phyloP scores from a whole-genome alignment of 2,888 invertebrate genomes.

The Sesamia inferens region DNA sequence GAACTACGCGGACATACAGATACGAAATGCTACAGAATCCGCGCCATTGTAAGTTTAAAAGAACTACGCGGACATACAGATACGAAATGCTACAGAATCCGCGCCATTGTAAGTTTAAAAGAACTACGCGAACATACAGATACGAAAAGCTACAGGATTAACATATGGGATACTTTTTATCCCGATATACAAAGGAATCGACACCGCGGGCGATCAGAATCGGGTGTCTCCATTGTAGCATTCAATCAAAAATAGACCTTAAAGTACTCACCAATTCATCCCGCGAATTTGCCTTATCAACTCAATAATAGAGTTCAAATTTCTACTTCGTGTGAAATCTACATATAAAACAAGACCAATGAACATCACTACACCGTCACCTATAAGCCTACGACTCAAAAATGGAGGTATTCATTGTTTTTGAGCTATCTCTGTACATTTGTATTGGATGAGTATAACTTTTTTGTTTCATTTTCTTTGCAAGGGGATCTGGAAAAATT shows the following conservation, averaged over 20 bases:
- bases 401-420: conserved; percentile 66
- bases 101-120: no score
- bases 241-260: not conserved
- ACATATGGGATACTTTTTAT: no score
- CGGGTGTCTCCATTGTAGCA: no score
- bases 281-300: not conserved
- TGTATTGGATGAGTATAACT: conserved; percentile 57
- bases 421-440: conserved; percentile 66
- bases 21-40: no score
- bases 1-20: no score
- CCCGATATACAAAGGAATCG: no score
- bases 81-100: no score
- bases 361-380: conserved; percentile 28
- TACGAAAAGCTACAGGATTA: no score
- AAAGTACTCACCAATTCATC: conserved; percentile 2
- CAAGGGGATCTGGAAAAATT: conserved; percentile 33
- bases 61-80: no score
- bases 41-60: no score
- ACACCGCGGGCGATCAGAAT: no score
- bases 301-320: conserved; percentile 26
- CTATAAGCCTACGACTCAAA: conserved; percentile 62
- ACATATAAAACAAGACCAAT: conserved; percentile 17
- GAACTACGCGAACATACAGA: no score
- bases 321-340: conserved; percentile 40
- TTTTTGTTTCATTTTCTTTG: conserved; percentile 24